These are phyloP conservation scores for Catostylus mosaicus DNA, from an alignment of 30 jellyfish, hydroid and myxozoan genomes.

Conservation along the genomic window DNA sequence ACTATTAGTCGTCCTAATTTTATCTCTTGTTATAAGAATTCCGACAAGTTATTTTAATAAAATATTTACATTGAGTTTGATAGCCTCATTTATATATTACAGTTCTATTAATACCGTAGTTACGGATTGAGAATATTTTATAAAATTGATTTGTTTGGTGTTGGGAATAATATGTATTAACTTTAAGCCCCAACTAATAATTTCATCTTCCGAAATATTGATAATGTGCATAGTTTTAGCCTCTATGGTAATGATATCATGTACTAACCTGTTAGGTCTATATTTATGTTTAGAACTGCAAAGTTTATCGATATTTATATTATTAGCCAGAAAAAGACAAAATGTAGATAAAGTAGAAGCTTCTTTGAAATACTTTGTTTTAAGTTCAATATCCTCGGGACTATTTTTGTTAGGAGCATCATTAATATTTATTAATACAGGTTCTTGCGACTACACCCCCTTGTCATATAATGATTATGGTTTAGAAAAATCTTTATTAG, in stretches of 20 bases:
- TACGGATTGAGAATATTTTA: not conserved
- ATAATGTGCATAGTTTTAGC: slow-evolving; percentile 16
- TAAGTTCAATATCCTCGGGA: slow-evolving; percentile 53
- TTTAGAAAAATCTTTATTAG: not conserved
- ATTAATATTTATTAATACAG: not conserved
- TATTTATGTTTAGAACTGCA: slow-evolving; percentile 52
- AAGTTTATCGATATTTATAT: slow-evolving; percentile 51
- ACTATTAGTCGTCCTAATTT: not conserved
- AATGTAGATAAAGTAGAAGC: slow-evolving; percentile 20
- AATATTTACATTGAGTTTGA: not conserved
- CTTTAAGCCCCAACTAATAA: not conserved
- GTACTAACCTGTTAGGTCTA: slow-evolving; percentile 12
- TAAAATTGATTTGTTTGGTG: not conserved
- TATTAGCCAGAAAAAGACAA: slow-evolving; percentile 9
- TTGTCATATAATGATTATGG: not conserved
- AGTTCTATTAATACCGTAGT: not conserved
- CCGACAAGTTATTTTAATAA: not conserved
- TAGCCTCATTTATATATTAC: not conserved
- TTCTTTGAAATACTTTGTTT: slow-evolving; percentile 34
- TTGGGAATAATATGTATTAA: not conserved
- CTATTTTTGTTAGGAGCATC: slow-evolving; percentile 26
- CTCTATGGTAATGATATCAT: slow-evolving; percentile 10
- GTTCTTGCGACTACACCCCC: not conserved
- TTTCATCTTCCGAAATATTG: not conserved
- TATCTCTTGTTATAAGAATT: not conserved